Base-by-base conservation (phyloP, 2,113 vertebrate species). In the Heterochromis multidens region DNA sequence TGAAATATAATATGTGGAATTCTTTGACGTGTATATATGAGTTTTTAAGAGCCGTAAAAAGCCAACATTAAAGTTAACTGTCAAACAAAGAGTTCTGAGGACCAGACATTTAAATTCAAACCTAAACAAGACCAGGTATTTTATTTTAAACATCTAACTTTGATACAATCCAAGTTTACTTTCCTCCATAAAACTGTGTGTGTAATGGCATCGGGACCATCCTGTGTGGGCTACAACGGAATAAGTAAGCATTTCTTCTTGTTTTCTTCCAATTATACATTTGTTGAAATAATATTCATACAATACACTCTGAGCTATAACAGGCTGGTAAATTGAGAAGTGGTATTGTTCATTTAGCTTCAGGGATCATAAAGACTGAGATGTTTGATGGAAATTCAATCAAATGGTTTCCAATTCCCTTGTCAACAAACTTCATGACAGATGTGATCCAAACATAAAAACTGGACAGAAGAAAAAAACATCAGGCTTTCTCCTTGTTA, bases 381-480 rank as follows among this genome's bases (percentile, higher is more conserved):
- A 85, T 17, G 52, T 83, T 86, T 65, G 10, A 77, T 88, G 92
- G 90, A 90, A 92, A 90, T 90, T 89, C 78, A 81, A 84, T 86
- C 67, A 86, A 91, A 82, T 78, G 49, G 67, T 84, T 76, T 89
- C 80, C 77, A 79, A 78, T 79, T 82, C 17, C 78, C 81, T 62
- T 31, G 87, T 86, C 86, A 86, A 91, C 84, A 84, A 81, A 31
- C 19, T 17, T 19, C 31, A 49, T 87, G 90, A 94, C 85, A 90
- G 74, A 89, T 88, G 85, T 70, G 76, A 92, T 74, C 57, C 25
- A 82, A 29, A 85, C 74, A 74, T 87, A 79, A 88, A 87, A 90
- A 91, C 13, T 37, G 76, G 92, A 87, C 43, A 57, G 79, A 83
- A 85, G 60, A 83, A 77, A 31, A 91, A 90, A 88, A 79, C 80